Conservation (phyloP, 2,113 vertebrate genomes). For the Serinus canaria region DNA sequence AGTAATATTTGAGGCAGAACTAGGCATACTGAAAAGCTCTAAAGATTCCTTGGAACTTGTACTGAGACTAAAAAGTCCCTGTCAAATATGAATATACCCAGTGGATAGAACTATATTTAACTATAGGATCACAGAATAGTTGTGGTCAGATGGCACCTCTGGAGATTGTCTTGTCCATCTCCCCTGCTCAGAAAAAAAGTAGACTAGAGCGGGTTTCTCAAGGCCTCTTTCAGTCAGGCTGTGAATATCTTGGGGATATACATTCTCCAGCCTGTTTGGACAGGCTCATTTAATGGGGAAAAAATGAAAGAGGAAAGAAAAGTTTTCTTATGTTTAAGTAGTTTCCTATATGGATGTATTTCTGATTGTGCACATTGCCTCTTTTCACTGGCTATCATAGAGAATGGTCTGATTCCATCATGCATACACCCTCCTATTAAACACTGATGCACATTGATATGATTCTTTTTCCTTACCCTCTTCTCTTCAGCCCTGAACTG, state of each 20-base stretch:
- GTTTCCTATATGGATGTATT: neutral
- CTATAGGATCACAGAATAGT: neutral
- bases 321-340: neutral
- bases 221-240: neutral
- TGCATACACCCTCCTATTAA: neutral
- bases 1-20: neutral
- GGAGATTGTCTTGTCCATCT: neutral
- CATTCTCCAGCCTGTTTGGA: neutral
- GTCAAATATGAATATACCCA: neutral
- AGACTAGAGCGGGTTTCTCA: neutral
- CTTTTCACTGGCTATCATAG: neutral
- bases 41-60: neutral
- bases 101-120: neutral
- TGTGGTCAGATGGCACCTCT: neutral
- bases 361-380: neutral
- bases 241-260: neutral
- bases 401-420: neutral
- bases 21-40: neutral
- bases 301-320: neutral
- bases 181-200: neutral
- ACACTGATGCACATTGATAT: neutral
- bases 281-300: neutral
- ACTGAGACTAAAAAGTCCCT: neutral
- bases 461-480: neutral
- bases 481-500: neutral